Percentiles rank a stretch among this genome's conserved stretches.
Evolutionary conservation across 2,888 invertebrate genomes (phyloP).

Genomic region (Drosophila vallismaia): DNA sequence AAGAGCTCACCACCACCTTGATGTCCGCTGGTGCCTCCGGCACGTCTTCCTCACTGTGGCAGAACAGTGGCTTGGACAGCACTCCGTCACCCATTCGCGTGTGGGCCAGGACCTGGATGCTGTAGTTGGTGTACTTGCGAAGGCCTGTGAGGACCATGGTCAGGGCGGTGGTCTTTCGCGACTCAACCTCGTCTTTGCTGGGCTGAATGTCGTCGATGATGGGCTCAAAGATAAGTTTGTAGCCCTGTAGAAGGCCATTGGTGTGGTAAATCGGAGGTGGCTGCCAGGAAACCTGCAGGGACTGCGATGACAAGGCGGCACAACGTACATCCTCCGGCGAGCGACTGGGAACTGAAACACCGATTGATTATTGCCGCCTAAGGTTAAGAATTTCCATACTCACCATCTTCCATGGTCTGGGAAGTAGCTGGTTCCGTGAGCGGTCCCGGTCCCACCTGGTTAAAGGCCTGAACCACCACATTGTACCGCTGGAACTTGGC

Average conservation of each 20-base stretch:
- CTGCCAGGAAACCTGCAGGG: constrained; percentile 92
- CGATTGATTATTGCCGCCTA: not conserved
- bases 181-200: constrained; percentile 86
- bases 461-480: constrained; percentile 89
- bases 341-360: constrained; percentile 88
- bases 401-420: constrained; percentile 91
- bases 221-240: constrained; percentile 89
- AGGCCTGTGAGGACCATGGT: constrained; percentile 89
- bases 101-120: constrained; percentile 90
- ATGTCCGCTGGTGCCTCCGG: constrained; percentile 92
- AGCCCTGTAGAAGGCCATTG: constrained; percentile 91
- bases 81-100: constrained; percentile 92
- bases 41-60: constrained; percentile 92
- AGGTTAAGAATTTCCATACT: not conserved
- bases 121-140: constrained; percentile 91
- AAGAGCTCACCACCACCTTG: constrained; percentile 90
- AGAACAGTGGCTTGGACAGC: constrained; percentile 87
- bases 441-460: constrained; percentile 90
- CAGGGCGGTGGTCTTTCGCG: constrained; percentile 88
- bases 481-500: constrained; percentile 88
- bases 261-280: constrained; percentile 89
- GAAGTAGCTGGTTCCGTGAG: constrained; percentile 88
- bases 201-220: constrained; percentile 85
- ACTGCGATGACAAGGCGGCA: constrained; percentile 89
- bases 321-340: constrained; percentile 92